Evolutionary conservation across 2,888 invertebrate species (phyloP).

Genomic region (Caenorhabditis sinica): DNA sequence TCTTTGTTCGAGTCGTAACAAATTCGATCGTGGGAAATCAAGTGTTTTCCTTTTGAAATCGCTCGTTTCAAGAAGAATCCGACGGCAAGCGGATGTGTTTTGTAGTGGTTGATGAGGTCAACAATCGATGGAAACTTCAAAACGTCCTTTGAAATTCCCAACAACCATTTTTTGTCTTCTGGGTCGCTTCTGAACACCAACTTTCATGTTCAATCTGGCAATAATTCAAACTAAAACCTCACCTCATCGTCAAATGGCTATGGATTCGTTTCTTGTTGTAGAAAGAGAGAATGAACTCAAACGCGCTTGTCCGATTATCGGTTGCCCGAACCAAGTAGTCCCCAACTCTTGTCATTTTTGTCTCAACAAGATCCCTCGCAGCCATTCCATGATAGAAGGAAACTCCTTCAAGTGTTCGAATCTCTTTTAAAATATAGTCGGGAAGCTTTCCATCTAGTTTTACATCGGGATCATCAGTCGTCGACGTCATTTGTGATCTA

Average conservation of each 20-base stretch:
- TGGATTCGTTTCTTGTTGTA: constrained; percentile 34
- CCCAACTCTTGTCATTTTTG: constrained; percentile 45
- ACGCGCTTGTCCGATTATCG: constrained; percentile 57
- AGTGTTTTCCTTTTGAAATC: constrained; percentile 30
- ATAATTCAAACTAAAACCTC: neutral
- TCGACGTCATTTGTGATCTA: neutral
- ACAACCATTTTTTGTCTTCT: constrained; percentile 3
- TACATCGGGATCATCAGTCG: constrained; percentile 7
- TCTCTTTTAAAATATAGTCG: constrained; percentile 16
- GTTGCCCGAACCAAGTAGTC: constrained; percentile 75
- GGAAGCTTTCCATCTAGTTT: constrained; percentile 6
- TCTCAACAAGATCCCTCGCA: constrained; percentile 20
- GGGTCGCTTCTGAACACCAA: constrained; percentile 8
- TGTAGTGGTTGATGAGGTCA: constrained; percentile 23
- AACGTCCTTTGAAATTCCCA: neutral
- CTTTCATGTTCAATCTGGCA: neutral
- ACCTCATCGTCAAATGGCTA: constrained; percentile 52
- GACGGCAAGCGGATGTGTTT: constrained; percentile 59
- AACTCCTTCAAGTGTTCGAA: constrained; percentile 42
- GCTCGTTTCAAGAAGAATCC: constrained; percentile 11
- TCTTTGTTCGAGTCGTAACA: constrained; percentile 59
- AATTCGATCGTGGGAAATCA: constrained; percentile 72
- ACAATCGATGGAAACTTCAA: neutral
- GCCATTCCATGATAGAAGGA: constrained; percentile 45
- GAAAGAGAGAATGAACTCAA: constrained; percentile 63